Base-by-base conservation (phyloP, 2,888 invertebrate species). In the Autographa pulchrina region DNA sequence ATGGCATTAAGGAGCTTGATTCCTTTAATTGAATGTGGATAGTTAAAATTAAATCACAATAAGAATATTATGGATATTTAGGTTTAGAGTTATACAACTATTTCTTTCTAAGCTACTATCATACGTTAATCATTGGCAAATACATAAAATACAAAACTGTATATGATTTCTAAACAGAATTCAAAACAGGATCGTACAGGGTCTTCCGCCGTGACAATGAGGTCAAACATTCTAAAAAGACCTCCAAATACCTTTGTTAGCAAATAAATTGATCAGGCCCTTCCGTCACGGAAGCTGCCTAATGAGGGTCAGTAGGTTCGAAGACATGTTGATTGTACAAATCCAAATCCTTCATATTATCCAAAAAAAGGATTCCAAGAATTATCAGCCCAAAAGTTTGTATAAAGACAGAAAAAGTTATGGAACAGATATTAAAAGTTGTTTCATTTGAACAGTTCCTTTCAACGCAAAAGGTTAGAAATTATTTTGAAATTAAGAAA, bases 291-390 rank as follows among this genome's bases (percentile, higher is more conserved):
- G 84, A 84, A 77, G 67, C 67, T 68, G 48, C 2, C 80, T 84
- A 84, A 84, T 81, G 81, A 84, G 84, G 84, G 83, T 73, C 69
- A 71, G 72, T 74, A 74, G 71, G n/a, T 60, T 35, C 60, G 67
- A 56, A 72, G 68, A 64, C 63, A 41, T 13, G 38, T 68, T 73
- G 74, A 71, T 73, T 77, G 70, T 73, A 32, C 43, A 11, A 20
- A 20, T 9, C 60, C 68, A 65, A 38, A 68, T 76, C 70, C 70
- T 75, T 75, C 61, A n/a, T 20, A 62, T 68, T 60, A 54, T 48
- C 16, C 64, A 56, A 20, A 65, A 62, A 61, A 65, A 54, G 20
- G 9, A 63, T 41, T 31, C 41, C 31, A 38, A 13, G 13, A 48
- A 67, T 70, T 61, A 54, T 25, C 54, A 56, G 25, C 25, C 54